Evolutionary conservation across 2,797 vertebrate genomes (phyloP).

Genomic region (Numenius phaeopus): DNA sequence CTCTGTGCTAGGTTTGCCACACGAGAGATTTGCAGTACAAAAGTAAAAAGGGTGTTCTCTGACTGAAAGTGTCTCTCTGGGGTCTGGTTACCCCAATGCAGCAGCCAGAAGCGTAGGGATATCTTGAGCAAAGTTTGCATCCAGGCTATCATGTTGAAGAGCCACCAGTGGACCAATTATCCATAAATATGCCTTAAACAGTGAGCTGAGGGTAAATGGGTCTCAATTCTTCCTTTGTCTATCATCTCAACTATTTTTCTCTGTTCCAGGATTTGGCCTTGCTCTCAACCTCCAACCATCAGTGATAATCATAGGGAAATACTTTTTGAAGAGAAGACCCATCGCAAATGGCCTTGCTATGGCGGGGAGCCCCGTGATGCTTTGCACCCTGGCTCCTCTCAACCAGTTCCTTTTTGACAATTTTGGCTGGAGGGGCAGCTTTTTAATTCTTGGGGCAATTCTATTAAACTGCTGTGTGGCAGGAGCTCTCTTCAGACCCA

Average conservation of each 20-base stretch:
- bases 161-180: not conserved
- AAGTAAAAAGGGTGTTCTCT: rapidly evolving
- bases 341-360: conserved; percentile 87
- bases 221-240: not conserved
- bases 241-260: conserved; percentile 10
- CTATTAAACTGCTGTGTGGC: conserved; percentile 88
- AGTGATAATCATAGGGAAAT: conserved; percentile 89
- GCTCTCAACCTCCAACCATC: conserved; percentile 89
- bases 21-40: not conserved
- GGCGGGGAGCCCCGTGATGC: conserved; percentile 86
- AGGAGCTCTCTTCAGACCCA: conserved; percentile 86
- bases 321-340: conserved; percentile 85
- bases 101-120: not conserved
- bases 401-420: conserved; percentile 83
- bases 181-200: not conserved
- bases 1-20: not conserved
- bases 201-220: not conserved
- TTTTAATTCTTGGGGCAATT: conserved; percentile 86
- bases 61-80: not conserved
- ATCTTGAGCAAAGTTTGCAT: not conserved
- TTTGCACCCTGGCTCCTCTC: conserved; percentile 83
- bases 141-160: not conserved
- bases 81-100: not conserved
- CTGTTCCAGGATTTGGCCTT: conserved; percentile 83
- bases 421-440: conserved; percentile 88